Base-by-base conservation (phyloP, 2,797 vertebrate genomes). In the Odontamblyopus rebecca region DNA sequence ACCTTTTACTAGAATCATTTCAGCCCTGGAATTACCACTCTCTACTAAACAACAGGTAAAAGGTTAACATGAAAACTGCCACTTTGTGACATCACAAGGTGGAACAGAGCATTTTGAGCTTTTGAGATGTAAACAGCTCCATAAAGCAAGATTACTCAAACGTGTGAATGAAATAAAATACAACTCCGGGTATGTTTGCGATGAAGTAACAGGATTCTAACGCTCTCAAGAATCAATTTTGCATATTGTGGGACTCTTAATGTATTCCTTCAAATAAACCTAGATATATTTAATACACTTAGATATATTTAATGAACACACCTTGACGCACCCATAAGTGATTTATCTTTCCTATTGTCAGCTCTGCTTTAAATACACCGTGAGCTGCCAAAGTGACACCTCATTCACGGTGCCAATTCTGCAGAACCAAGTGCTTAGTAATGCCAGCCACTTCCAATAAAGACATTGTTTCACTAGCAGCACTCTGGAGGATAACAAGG, bases 371-470 rank as follows among this genome's bases (percentile, higher is more conserved):
- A 70, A 71, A 82, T 74, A 66, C 77, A 54, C 65, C 63, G 63
- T 69, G 67, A 27, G 56, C 76, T 78, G 70, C 68, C 61, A 77
- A 59, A 64, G 53, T 75, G 71, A 81, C 74, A 76, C 71, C 59
- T 73, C 77, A 82, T 77, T 71, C 82, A 75, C 61, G 41, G 69
- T 78, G 70, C 67, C 68, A 16, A 61, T 81, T 85, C 82, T 82
- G 82, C 82, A 74, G 83, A 79, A 79, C 73, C 75, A 75, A 75
- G 81, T 72, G 67, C 76, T 86, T 74, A 70, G 77, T 73, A 67
- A 87, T 87, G 84, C 86, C 78, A 81, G 81, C 77, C 83, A 79
- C 87, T 88, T 85, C 84, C 87, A 89, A 89, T 85, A 80, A 85
- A 82, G 73, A 81, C 85, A 86, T 83, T 88, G 85, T 88, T 85